These are phyloP conservation scores for Pyrocoelia pectoralis DNA, from an alignment of 2,888 invertebrate genomes.

Conservation along the genomic window DNA sequence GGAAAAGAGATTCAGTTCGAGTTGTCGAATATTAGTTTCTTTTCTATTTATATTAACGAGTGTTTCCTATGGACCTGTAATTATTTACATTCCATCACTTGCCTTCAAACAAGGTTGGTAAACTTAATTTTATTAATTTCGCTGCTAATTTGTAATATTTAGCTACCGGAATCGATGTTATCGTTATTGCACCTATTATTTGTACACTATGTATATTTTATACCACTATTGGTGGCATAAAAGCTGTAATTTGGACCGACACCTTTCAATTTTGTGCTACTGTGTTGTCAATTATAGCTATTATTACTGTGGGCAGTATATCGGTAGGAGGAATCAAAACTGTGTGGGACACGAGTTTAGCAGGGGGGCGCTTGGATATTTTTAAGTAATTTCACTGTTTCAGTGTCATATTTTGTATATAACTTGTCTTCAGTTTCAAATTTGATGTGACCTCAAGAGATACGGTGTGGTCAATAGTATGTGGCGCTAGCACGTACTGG, in stretches of 20 bases:
- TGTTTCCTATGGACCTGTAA: constrained; percentile 65
- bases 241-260: constrained; percentile 73
- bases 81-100: constrained; percentile 71
- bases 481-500: not conserved
- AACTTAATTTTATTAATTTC: too few species aligned
- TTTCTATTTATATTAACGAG: constrained; percentile 65
- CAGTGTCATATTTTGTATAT: not conserved
- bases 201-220: constrained; percentile 79
- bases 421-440: not conserved
- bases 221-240: constrained; percentile 74
- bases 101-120: constrained; percentile 70
- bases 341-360: constrained; percentile 51
- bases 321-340: constrained; percentile 51
- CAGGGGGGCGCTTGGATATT: constrained; percentile 52
- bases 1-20: constrained; percentile 69
- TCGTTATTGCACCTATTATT: constrained; percentile 71
- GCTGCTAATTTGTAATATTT: too few species aligned
- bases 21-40: constrained; percentile 64
- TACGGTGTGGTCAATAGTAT: not conserved
- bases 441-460: not conserved
- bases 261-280: constrained; percentile 64
- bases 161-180: too few species aligned
- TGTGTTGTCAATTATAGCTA: not conserved
- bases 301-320: constrained; percentile 49
- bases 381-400: constrained; percentile 50